These are phyloP conservation scores for Druon quercuslanigerum DNA, from an alignment of 1,140 invertebrate genomes.

Conservation along the genomic window DNA sequence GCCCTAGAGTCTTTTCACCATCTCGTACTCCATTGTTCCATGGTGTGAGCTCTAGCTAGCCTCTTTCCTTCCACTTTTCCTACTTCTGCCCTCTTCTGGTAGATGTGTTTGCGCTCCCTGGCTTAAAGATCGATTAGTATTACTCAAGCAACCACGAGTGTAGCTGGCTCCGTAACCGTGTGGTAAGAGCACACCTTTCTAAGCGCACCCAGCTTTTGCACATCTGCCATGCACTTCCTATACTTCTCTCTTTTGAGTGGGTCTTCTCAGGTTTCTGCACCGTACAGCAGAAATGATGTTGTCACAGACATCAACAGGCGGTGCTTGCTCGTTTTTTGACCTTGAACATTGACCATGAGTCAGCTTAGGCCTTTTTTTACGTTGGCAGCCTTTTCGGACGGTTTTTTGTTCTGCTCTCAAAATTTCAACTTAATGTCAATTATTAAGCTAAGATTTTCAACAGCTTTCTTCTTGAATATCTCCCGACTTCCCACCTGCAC, in stretches of 20 bases:
- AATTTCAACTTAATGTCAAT: conserved; percentile 44
- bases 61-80: conserved; percentile 40
- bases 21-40: conserved; percentile 24
- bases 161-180: no score
- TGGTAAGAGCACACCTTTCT: conserved; percentile 47
- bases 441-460: conserved; percentile 52
- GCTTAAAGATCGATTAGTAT: no score
- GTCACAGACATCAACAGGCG: no score
- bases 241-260: conserved; percentile 6
- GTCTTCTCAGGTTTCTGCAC: no score
- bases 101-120: no score
- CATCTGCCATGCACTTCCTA: conserved; percentile 7
- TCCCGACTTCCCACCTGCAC: conserved; percentile 3
- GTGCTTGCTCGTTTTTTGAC: conserved; percentile 36
- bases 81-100: no score
- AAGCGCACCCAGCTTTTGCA: not conserved
- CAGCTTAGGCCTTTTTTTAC: conserved; percentile 37
- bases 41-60: conserved; percentile 21
- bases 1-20: no score
- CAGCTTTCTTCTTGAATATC: conserved; percentile 31
- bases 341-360: conserved; percentile 46
- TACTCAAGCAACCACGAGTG: no score
- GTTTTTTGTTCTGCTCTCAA: no score
- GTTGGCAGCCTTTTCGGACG: conserved; percentile 38
- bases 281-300: conserved; percentile 45